Evolutionary conservation across 2,888 invertebrate species (phyloP), one percentile per base, ranked within the genome.

Genomic region (Crioceris asparagi): DNA sequence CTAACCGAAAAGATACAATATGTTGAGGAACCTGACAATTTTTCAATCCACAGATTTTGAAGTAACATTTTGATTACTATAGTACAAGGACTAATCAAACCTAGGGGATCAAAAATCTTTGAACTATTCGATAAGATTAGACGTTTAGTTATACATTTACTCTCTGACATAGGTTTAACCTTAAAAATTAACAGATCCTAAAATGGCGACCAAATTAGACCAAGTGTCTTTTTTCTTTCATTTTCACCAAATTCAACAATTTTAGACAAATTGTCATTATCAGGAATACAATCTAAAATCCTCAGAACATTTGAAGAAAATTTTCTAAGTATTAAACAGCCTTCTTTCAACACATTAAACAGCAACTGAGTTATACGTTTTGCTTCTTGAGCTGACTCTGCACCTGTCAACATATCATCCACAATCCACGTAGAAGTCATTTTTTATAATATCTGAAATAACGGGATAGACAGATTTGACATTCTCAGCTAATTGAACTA

Each of bases 101-200:
- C n/a, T n/a, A n/a, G n/a, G n/a, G 44, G 45, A 15, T 49, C 49
- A 35, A 45, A 48, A 7, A 48, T 32, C 34, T 46, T 35, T 4
- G 39, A 23, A 30, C 35, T 41, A 4, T n/a, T 27, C 8, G 46
- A 40, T 16, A 46, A 19, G 25, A 40, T 39, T 14, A 11, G 11
- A 11, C 25, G 3, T 25, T 25, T 25, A 3, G 25, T 25, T 11
- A 25, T 12, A 4, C 12, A 12, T 4, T 6, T 25, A 25, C 12
- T 25, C 11, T 25, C 25, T n/a, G n/a, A n/a, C n/a, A n/a, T n/a
- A n/a, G 3, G 25, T 3, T 16, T 36, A 19, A 41, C 36, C 7
- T 25, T 29, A 19, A 40, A 43, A 8, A 33, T 30, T 14, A 46
- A 17, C 11, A 23, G 16, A 23, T 43, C 43, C 6, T 21, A 19